Evolutionary conservation across 92 coral and sea anemone genomes (phyloP).

Genomic region (Siderastrea radians): DNA sequence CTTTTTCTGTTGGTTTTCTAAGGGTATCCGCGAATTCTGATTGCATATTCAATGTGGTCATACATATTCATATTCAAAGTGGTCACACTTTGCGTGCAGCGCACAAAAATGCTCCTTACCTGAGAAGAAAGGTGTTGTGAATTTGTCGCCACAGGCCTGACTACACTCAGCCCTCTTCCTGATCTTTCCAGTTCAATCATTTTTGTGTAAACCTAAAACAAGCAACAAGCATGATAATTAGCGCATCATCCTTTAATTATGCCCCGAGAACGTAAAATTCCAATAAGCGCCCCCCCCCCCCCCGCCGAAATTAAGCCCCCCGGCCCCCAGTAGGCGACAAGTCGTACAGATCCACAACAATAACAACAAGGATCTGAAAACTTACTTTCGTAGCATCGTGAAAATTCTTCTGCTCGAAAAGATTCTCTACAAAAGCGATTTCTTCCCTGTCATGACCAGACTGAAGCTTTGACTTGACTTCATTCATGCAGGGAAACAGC

Average conservation of each 20-base stretch:
- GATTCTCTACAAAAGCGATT: slow-evolving; percentile 70
- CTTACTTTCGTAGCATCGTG: slow-evolving; percentile 85
- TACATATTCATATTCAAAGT: too few species aligned
- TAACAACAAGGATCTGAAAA: neutral
- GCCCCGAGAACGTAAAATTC: too few species aligned
- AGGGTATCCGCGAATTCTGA: too few species aligned
- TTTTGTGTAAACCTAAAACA: slow-evolving; percentile 80
- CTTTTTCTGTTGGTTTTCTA: too few species aligned
- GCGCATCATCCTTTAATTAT: neutral
- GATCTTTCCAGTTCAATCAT: slow-evolving; percentile 89
- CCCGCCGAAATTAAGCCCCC: too few species aligned
- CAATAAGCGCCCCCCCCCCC: too few species aligned
- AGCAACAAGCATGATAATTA: neutral
- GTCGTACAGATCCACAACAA: neutral
- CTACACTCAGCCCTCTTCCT: slow-evolving; percentile 85
- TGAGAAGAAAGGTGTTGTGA: slow-evolving; percentile 81
- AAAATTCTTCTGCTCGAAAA: slow-evolving; percentile 76
- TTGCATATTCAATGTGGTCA: too few species aligned
- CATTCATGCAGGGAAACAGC: slow-evolving; percentile 58
- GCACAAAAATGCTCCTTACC: slow-evolving; percentile 47
- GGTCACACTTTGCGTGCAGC: too few species aligned
- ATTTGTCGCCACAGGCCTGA: slow-evolving; percentile 82
- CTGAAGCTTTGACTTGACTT: slow-evolving; percentile 65
- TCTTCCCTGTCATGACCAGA: slow-evolving; percentile 62
- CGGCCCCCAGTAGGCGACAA: too few species aligned